Conservation (phyloP, 2,888 invertebrate species). For the Limnephilus auricula region DNA sequence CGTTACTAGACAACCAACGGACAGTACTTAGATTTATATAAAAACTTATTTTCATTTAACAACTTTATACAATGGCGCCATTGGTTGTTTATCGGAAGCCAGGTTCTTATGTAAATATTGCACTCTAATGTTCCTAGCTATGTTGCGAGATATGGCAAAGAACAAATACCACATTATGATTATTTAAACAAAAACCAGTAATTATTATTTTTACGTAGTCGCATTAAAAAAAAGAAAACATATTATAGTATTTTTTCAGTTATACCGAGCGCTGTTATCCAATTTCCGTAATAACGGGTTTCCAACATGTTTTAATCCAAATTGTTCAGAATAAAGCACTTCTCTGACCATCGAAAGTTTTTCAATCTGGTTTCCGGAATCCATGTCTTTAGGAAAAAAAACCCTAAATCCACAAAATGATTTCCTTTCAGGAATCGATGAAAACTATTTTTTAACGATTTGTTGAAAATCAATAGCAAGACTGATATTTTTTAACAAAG, state of each 20-base stretch:
- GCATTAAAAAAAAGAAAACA: neutral
- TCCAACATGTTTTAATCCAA: neutral
- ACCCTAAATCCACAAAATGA: neutral
- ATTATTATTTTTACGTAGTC: neutral
- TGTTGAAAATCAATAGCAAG: too few relatives aligned
- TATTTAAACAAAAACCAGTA: neutral
- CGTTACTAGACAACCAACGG: too few relatives aligned
- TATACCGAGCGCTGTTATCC: neutral
- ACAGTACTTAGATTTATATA: neutral
- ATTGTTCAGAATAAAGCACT: neutral
- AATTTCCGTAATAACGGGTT: neutral
- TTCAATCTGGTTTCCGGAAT: neutral
- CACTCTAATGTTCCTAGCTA: neutral
- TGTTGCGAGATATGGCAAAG: neutral
- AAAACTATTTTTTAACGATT: too few relatives aligned
- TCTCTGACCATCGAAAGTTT: neutral
- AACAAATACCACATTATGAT: neutral
- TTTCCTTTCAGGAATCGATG: too few relatives aligned
- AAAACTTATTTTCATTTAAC: neutral
- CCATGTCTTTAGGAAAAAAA: neutral
- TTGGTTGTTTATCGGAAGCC: slow-evolving; percentile 14
- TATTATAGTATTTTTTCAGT: neutral
- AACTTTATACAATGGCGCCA: slow-evolving; percentile 4
- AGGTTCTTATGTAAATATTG: slow-evolving; percentile 38
- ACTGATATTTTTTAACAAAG: too few relatives aligned